phyloP scores from a whole-genome alignment of 2,113 vertebrate species.

The Pangasianodon gigas region DNA sequence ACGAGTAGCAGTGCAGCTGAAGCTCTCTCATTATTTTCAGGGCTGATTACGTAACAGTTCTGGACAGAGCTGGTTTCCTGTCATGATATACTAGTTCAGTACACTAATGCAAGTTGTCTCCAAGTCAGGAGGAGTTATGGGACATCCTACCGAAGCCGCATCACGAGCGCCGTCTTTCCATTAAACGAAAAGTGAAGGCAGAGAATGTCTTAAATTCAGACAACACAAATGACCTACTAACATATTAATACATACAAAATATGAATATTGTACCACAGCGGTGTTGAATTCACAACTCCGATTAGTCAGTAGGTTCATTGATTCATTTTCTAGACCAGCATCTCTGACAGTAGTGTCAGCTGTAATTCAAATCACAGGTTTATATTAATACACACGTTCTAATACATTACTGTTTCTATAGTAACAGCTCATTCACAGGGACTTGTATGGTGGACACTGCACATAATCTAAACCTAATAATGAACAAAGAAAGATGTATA shows the following conservation, averaged over 20 bases:
- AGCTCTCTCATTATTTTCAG: neutral
- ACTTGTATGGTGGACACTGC: neutral
- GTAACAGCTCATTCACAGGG: neutral
- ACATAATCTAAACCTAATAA: neutral
- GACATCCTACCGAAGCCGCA: neutral
- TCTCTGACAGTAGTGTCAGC: neutral
- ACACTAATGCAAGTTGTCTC: neutral
- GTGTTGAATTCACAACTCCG: neutral
- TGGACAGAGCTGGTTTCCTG: neutral
- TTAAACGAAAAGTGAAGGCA: neutral
- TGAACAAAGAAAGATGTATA: neutral
- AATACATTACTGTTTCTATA: neutral
- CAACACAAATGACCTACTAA: neutral
- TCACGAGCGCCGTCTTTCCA: neutral
- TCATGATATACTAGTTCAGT: neutral
- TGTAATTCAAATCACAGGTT: neutral
- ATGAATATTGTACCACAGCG: neutral
- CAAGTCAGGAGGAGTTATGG: neutral
- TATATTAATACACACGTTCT: neutral
- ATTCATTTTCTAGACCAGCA: neutral
- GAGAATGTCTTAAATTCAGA: neutral
- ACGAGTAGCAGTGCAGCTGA: neutral
- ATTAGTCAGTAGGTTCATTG: neutral
- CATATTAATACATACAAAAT: neutral
- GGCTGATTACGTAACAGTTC: neutral